Conservation (phyloP, 1,140 invertebrate species). For the Tigriopus japonicus region DNA sequence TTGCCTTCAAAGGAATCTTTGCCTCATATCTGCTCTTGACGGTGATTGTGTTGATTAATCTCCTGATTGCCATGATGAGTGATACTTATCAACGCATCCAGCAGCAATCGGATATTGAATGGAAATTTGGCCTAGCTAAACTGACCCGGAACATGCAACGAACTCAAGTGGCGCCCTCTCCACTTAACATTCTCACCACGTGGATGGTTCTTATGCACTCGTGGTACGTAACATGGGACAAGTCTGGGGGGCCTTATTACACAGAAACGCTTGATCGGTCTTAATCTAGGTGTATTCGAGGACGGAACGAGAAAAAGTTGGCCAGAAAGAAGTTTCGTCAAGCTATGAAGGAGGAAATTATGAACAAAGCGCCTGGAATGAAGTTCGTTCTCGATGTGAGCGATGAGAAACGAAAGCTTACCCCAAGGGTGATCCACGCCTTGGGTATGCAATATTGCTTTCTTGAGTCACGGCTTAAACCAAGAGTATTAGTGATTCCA, state of each 20-base stretch:
- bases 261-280: neutral
- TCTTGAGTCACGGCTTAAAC: too few species aligned
- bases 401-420: neutral
- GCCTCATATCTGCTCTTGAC: constrained; percentile 94
- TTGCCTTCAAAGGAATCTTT: constrained; percentile 40
- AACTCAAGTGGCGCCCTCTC: constrained; percentile 87
- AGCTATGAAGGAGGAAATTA: neutral
- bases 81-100: constrained; percentile 96
- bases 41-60: constrained; percentile 90
- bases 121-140: constrained; percentile 98
- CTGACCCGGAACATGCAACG: constrained; percentile 96
- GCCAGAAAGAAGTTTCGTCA: neutral
- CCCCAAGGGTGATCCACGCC: neutral
- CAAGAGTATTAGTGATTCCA: too few species aligned
- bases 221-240: neutral
- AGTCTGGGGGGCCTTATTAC: neutral
- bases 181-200: constrained; percentile 78
- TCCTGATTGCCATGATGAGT: constrained; percentile 99
- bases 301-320: neutral
- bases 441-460: neutral
- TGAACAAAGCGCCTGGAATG: neutral
- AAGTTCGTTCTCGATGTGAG: neutral
- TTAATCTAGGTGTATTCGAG: neutral
- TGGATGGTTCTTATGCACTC: constrained; percentile 5
- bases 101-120: constrained; percentile 37